Base-by-base conservation (phyloP, 2,888 invertebrate species). In the Mesorhabditis sp. region DNA sequence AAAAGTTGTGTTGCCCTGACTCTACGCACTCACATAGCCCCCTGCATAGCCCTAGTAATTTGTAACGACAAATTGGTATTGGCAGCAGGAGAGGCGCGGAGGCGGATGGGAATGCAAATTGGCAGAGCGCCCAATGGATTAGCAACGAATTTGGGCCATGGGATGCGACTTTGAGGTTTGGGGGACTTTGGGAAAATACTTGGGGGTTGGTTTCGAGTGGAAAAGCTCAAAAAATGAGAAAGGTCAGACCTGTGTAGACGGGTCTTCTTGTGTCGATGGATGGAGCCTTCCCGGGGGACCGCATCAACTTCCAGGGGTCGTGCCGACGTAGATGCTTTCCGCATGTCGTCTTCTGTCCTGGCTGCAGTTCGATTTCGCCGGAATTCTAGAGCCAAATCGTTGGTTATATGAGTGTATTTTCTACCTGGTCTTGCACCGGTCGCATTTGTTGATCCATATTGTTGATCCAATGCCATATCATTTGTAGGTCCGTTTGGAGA, bases 231-330 rank as follows among this genome's bases (percentile, higher is more conserved):
- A 65, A 43, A 28, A 28, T n/a, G 28, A 5, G 5, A 65, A 65
- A 65, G 42, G n/a, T n/a, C 42, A 13, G 43, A 76, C 76, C 76
- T 71, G 69, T 76, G 76, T 45, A 76, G 69, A 6, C 71, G 71
- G 13, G 67, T 71, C 69, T 74, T 74, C 68, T 74, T 74, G 15
- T 61, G 65, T n/a, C 71, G 62, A 4, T 68, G 63, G 45, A 43
- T 64, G 45, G 70, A 44, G 43, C 43, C 62, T 43, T 6, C 66
- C 64, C 62, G 15, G 43, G 43, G 44, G 41, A 62, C 43, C 43
- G 70, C 13, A 43, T 15, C 44, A 28, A 45, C 63, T n/a, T 13
- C 66, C 50, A 63, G 67, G 67, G 68, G 68, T 43, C 64, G 70
- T 45, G 62, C 62, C 28, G 10, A 13, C 58, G 58, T 50, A 13